phyloP scores from a whole-genome alignment of 1,140 invertebrate genomes.

The Battus philenor region DNA sequence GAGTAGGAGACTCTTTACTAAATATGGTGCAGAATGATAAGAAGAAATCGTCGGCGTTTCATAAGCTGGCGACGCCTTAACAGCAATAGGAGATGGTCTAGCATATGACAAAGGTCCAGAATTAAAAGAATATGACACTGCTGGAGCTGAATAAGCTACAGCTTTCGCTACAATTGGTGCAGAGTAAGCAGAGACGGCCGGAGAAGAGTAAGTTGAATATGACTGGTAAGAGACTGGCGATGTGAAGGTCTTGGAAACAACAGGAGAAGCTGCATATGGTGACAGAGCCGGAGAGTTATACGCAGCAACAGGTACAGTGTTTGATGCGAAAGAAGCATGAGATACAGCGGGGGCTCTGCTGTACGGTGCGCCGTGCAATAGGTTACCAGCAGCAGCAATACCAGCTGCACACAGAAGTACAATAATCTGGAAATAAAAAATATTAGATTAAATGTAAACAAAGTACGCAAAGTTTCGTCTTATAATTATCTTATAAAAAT shows the following conservation, averaged over 20 bases:
- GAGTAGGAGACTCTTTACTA: constrained; percentile 25
- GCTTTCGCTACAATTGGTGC: constrained; percentile 20
- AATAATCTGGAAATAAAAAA: constrained; percentile 38
- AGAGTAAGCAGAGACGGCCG: constrained; percentile 20
- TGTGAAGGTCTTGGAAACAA: constrained; percentile 8
- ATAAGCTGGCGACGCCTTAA: constrained; percentile 12
- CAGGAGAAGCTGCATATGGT: constrained; percentile 16
- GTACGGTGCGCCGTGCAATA: constrained; percentile 41
- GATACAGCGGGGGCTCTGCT: constrained; percentile 31
- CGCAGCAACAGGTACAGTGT: constrained; percentile 29
- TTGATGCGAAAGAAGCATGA: constrained; percentile 38
- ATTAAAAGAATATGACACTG: constrained; percentile 14
- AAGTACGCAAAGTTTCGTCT: too few species aligned
- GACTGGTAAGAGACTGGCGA: constrained; percentile 20
- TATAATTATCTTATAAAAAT: too few species aligned
- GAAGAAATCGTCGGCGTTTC: constrained; percentile 24
- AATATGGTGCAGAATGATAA: constrained; percentile 19
- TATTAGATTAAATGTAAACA: too few species aligned
- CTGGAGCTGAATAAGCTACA: constrained; percentile 19
- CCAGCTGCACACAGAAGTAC: constrained; percentile 50
- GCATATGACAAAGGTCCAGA: background rate
- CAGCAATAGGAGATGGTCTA: background rate
- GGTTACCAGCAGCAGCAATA: constrained; percentile 51
- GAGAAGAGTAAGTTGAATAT: constrained; percentile 15
- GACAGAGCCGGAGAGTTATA: constrained; percentile 20